These are phyloP conservation scores for Himalopsyche anomala DNA, from an alignment of 2,888 invertebrate genomes.

Conservation along the genomic window DNA sequence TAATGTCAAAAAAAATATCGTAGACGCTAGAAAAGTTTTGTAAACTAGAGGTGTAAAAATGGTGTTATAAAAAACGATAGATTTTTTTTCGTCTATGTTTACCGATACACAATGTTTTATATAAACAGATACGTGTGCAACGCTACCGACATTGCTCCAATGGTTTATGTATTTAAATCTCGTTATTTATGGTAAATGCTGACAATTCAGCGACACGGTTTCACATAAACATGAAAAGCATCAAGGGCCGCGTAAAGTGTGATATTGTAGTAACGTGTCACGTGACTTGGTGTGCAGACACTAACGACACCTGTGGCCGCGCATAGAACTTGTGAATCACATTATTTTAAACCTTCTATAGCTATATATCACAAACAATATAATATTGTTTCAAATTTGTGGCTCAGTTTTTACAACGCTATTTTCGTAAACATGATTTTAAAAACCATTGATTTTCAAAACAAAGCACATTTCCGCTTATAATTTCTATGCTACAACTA, in stretches of 20 bases:
- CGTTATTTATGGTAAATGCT: slow-evolving; percentile 40
- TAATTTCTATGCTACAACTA: no score
- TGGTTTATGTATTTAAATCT: slow-evolving; percentile 40
- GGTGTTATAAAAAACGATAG: no score
- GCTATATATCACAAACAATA: no score
- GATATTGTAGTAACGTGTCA: slow-evolving; percentile 23
- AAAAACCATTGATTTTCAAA: no score
- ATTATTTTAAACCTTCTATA: not conserved
- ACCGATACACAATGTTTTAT: not conserved
- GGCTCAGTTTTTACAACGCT: no score
- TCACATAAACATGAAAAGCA: slow-evolving; percentile 52
- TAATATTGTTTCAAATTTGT: no score
- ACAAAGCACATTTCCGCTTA: no score
- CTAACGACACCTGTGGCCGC: slow-evolving; percentile 51
- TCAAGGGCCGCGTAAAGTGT: slow-evolving; percentile 38
- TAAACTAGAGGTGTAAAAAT: no score
- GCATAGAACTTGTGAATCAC: slow-evolving; percentile 8
- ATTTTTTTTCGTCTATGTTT: no score
- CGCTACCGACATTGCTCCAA: not conserved
- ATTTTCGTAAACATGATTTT: no score
- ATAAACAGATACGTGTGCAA: not conserved
- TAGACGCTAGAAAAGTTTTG: no score
- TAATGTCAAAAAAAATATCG: no score
- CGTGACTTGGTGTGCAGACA: slow-evolving; percentile 20
- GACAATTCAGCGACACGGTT: slow-evolving; percentile 37